Evolutionary conservation across 2,888 invertebrate genomes (phyloP).

Genomic region (Epinotia nisella): DNA sequence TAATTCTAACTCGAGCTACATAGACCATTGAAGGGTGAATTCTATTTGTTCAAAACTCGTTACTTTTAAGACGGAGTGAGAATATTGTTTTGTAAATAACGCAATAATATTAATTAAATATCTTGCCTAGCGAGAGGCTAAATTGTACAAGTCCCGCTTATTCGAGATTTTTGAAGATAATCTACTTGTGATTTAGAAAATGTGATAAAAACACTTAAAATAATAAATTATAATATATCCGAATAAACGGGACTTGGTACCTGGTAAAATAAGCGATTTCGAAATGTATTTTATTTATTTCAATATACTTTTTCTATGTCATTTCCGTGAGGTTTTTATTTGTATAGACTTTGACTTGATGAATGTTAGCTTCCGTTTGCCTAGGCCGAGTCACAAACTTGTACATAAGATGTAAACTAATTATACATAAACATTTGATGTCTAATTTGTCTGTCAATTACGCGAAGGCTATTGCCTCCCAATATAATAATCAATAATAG

Average conservation of each 20-base stretch:
- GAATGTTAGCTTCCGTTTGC: slow-evolving; percentile 9
- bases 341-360: slow-evolving; percentile 1
- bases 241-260: slow-evolving; percentile 12
- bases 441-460: slow-evolving; percentile 13
- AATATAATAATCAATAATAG: not conserved
- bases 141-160: slow-evolving; percentile 13
- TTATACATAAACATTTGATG: not conserved
- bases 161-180: slow-evolving; percentile 4
- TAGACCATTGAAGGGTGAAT: not conserved
- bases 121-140: slow-evolving; percentile 32
- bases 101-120: slow-evolving; percentile 11
- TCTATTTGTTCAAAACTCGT: slow-evolving; percentile 18
- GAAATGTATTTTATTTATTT: slow-evolving; percentile 20
- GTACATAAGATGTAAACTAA: slow-evolving; percentile 27
- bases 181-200: slow-evolving; percentile 18
- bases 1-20: not conserved
- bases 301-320: slow-evolving; percentile 16
- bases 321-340: slow-evolving; percentile 7
- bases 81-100: slow-evolving; percentile 40
- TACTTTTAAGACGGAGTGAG: slow-evolving; percentile 29
- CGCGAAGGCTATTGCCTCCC: slow-evolving; percentile 9
- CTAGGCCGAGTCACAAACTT: slow-evolving; percentile 11
- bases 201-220: slow-evolving; percentile 27
- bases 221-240: slow-evolving; percentile 20
- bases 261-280: not conserved